Base-by-base conservation (phyloP, 2,113 vertebrate genomes). In the Siniperca knerii region DNA sequence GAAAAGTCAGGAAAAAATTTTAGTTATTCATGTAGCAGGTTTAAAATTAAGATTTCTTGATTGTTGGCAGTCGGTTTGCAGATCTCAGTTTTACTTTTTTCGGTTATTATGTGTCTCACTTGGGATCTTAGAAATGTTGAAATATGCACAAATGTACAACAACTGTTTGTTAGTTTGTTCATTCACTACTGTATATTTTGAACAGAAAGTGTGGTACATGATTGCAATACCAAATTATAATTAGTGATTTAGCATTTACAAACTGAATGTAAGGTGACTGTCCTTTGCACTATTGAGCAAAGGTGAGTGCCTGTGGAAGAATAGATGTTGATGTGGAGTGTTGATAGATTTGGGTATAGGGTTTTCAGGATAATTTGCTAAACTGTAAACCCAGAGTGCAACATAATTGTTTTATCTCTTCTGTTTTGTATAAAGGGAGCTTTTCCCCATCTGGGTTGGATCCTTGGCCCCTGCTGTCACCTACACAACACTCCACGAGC, bases 401-500 rank as follows among this genome's bases (percentile, higher is more conserved):
- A 18, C 9, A 16, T 64, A 0, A 62, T 29, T 57, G 55, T 35
- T 66, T 58, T 57, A 0, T 89, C 7, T 65, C 21, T 37, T 68
- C 8, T 73, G 15, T 29, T 72, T 13, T 54, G 29, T 44, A 0
- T 40, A 18, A 61, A 95, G 94, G 77, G 78, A 89, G 3, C 82
- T 95, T 21, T 94, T 92, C 73, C 80, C 95, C 0, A 48, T 96
- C 15, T 96, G 95, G 95, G 95, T 96, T 0, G 95, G 95, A 65
- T 90, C 89, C 42, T 70, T 96, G 67, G 76, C 77, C 4, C 84
- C 92, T 11, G 21, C 90, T 2, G 73, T 96, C 80, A 92, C 94
- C 16, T 93, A 93, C n/a, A 2, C 48, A 0, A 90, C 55, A 4
- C 86, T 96, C 16, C 83, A 87, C n/a, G 79, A 92, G 37, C 76